Conservation (phyloP, 2,797 vertebrate species). For the Furcifer pardalis region DNA sequence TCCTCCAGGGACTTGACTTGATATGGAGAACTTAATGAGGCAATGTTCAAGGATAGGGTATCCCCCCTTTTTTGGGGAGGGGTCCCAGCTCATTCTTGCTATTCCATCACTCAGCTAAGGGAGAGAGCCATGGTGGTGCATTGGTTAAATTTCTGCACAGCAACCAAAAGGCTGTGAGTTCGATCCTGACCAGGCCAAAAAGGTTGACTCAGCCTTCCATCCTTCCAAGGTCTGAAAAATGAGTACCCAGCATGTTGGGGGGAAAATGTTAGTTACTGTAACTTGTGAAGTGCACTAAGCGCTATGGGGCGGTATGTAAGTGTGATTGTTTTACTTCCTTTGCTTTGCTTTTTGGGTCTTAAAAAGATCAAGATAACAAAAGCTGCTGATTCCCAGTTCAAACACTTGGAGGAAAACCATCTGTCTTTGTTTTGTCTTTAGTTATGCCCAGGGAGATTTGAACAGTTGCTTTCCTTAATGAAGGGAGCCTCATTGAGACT, state of each 20-base stretch:
- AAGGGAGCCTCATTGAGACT: neutral
- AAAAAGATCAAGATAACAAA: neutral
- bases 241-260: too few species aligned
- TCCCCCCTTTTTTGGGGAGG: neutral
- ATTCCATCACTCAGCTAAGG: neutral
- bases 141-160: too few species aligned
- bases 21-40: neutral
- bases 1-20: neutral
- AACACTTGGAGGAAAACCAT: neutral
- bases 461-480: conserved; percentile 19
- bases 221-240: too few species aligned
- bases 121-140: too few species aligned
- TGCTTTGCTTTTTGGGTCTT: too few species aligned
- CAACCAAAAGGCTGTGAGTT: too few species aligned
- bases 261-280: too few species aligned
- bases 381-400: neutral
- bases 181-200: too few species aligned
- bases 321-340: too few species aligned
- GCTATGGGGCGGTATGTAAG: too few species aligned
- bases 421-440: conserved; percentile 6
- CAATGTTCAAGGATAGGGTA: neutral
- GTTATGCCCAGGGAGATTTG: conserved; percentile 14
- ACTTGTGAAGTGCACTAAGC: too few species aligned
- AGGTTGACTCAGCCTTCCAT: too few species aligned
- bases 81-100: neutral